Evolutionary conservation across 2,888 invertebrate species (phyloP), one percentile per base, ranked within the genome.

Genomic region (Eupithecia pulchellata): DNA sequence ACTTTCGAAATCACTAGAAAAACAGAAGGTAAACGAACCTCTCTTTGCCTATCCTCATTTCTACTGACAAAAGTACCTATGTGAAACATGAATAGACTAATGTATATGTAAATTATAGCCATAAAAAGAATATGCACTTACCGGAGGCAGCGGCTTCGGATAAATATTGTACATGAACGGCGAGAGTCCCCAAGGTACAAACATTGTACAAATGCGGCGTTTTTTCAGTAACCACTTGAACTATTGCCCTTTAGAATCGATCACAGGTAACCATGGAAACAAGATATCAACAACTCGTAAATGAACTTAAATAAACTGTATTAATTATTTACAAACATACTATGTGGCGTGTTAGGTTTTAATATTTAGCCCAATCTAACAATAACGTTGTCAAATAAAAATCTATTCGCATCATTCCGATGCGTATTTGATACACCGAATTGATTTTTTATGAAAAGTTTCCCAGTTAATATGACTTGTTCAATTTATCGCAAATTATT

Each of bases 191-290:
- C 39, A 42, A 3, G 64, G 36, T 11, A 67, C 64, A 55, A 42
- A 64, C 73, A 69, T 73, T 42, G 47, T 61, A 13, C 34, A 36
- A 32, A 36, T 27, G 17, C 42, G 20, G 65, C 25, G 9, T 14
- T 32, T 47, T n/a, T 52, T 25, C 36, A 36, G 27, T 52, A 30
- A 27, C n/a, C 14, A 20, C 30, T 30, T 60, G 30, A 60, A 36
- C 11, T 13, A 17, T 42, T 66, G 62, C 62, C 66, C 68, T 72
- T 57, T 58, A 47, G 9, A 32, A 72, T 72, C 63, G 72, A 72
- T 69, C 66, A 65, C 57, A 14, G 34, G 67, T 73, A 30, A 65
- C 73, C 61, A 68, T 73, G 47, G 73, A 61, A 65, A 73, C 73
- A 5, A 20, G 14, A 58, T 25, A 62, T 71, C 67, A 75, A 75